Evolutionary conservation across 2,113 vertebrate genomes (phyloP).

Genomic region (Archocentrus centrarchus): DNA sequence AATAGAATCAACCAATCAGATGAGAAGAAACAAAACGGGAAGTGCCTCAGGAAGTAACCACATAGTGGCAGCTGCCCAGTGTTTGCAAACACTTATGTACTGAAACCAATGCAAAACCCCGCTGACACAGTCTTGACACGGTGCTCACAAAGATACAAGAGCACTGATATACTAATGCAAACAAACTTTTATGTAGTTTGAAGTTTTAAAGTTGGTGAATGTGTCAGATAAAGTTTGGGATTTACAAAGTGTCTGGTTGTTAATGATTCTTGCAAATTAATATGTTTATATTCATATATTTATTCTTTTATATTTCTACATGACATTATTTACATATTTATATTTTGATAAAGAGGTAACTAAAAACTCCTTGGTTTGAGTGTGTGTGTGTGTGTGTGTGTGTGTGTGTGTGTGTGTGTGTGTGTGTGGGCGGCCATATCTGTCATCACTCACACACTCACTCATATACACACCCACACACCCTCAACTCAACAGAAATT

Average conservation of each 20-base stretch:
- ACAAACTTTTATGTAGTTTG: not conserved
- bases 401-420: not conserved
- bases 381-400: not conserved
- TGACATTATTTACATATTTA: not conserved
- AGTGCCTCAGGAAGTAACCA: constrained; percentile 56
- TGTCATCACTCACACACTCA: constrained; percentile 23
- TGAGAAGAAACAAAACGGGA: constrained; percentile 62
- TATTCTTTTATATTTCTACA: not conserved
- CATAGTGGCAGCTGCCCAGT: constrained; percentile 38
- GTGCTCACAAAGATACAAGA: not conserved
- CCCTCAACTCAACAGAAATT: constrained; percentile 29
- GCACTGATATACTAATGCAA: not conserved
- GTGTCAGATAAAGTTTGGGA: not conserved
- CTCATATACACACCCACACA: constrained; percentile 21
- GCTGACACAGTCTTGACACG: not conserved
- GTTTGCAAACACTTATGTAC: not conserved
- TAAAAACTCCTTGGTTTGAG: not conserved
- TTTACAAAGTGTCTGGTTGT: not conserved
- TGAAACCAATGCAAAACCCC: not conserved
- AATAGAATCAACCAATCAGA: constrained; percentile 60
- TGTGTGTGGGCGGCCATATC: not conserved
- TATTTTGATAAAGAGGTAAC: not conserved
- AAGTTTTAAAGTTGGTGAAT: not conserved
- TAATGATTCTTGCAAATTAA: not conserved
- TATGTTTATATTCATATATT: not conserved